Percentiles rank a stretch among this genome's conserved stretches.
Conservation (phyloP, 2,113 vertebrate species). For the Saiga tatarica region DNA sequence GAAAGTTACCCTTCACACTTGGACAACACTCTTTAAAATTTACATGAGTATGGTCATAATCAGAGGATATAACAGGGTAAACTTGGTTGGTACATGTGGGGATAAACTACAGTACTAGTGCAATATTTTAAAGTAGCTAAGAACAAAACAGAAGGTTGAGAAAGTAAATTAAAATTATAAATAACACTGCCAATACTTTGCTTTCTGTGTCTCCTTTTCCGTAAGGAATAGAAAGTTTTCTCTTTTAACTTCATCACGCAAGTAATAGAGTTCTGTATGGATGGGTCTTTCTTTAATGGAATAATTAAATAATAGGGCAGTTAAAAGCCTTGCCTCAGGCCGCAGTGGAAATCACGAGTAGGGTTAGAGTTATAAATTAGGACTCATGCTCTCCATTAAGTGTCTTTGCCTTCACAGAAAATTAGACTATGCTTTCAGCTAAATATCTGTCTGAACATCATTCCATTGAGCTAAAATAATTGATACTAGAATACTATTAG, state of each 20-base stretch:
- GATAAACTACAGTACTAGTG: background rate
- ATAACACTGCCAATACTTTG: background rate
- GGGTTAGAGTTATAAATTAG: background rate
- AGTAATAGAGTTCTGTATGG: background rate
- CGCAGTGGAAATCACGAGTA: background rate
- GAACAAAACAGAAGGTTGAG: background rate
- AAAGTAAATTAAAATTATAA: background rate
- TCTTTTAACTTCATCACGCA: background rate
- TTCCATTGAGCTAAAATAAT: background rate
- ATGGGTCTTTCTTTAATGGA: background rate
- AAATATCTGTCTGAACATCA: background rate
- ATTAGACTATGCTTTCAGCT: background rate
- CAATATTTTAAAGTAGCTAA: background rate
- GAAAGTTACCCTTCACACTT: background rate
- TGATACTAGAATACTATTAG: background rate
- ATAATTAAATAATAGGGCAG: background rate
- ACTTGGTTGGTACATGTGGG: fast-evolving
- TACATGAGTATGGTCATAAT: background rate
- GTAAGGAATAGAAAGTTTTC: background rate
- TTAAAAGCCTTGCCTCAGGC: background rate
- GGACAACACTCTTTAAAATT: background rate
- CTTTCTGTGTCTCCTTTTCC: background rate
- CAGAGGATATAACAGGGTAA: background rate
- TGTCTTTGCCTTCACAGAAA: background rate
- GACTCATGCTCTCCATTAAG: background rate